Base-by-base conservation (phyloP, 2,888 invertebrate genomes). In the Galeruca laticollis region DNA sequence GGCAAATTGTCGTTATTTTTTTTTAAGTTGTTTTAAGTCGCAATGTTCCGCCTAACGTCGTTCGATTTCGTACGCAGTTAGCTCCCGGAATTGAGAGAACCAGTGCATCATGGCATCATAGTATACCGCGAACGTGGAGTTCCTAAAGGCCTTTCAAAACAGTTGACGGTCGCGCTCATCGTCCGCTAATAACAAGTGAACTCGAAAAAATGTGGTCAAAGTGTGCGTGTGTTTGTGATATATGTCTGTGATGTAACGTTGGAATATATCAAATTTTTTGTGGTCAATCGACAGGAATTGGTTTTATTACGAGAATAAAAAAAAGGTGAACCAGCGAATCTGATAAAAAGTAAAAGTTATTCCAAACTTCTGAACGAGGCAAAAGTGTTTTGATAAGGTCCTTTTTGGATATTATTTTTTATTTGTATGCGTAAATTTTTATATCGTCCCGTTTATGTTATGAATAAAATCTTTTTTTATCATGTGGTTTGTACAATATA, bases 51-150 rank as follows among this genome's bases (percentile, higher is more conserved):
- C 11, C 37, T 33, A n/a, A 6, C 49, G 9, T 66, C 66, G 66
- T 66, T 21, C 35, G 51, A 6, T 13, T 66, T 37, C 66, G 66
- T 66, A 18, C 59, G 57, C 37, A 62, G 63, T 63, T 54, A 60
- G 59, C 59, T 66, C 66, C 66, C 66, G 66, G 66, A 66, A 66
- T 66, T 59, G 66, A 65, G 65, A 65, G 65, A 65, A 57, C 59
- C 65, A 57, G 66, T 65, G 65, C 57, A 59, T 59, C 59, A 49
- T 59, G 59, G 65, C n/a, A n/a, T n/a, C n/a, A n/a, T n/a, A n/a
- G n/a, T 66, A 51, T 59, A 51, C 40, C 51, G 59, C 37, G 59
- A 63, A 35, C 54, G 54, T 52, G 63, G 63, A 21, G 52, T 63
- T 63, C 63, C 63, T 52, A 63, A 63, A 63, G 56, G 56, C 56